These are phyloP conservation scores for Epinotia demarniana DNA, from an alignment of 2,888 invertebrate genomes.

Conservation along the genomic window DNA sequence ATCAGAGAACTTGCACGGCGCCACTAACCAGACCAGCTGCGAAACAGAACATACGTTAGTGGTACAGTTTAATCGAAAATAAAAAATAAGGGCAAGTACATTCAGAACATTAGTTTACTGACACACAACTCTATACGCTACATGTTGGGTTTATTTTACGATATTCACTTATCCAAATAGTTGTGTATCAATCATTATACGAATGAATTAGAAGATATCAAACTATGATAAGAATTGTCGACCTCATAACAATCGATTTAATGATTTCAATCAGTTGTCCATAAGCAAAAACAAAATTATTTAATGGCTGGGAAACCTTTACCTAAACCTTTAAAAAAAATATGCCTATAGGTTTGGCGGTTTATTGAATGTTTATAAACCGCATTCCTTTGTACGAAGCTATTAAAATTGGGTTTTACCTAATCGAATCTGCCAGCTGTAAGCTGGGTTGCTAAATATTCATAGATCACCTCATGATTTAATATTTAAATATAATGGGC, in stretches of 20 bases:
- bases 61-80: not conserved
- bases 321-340: not conserved
- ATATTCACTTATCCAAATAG: not conserved
- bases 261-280: too few relatives aligned
- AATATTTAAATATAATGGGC: constrained; percentile 42
- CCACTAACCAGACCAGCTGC: constrained; percentile 49
- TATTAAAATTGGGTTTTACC: constrained; percentile 51
- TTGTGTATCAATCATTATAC: too few relatives aligned
- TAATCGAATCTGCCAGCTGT: constrained; percentile 40
- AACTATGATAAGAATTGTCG: not conserved
- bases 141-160: too few relatives aligned
- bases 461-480: constrained; percentile 49
- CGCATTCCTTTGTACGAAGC: constrained; percentile 54
- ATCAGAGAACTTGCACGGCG: constrained; percentile 44
- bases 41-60: constrained; percentile 31
- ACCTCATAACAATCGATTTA: not conserved
- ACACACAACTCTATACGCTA: too few relatives aligned
- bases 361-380: constrained; percentile 47
- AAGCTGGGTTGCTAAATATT: constrained; percentile 48
- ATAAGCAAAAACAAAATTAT: not conserved
- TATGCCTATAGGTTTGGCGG: constrained; percentile 4
- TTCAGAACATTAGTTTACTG: too few relatives aligned
- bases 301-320: not conserved
- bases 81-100: not conserved
- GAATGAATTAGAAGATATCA: not conserved